Evolutionary conservation across 2,113 vertebrate species (phyloP).

Genomic region (Hoplias malabaricus): DNA sequence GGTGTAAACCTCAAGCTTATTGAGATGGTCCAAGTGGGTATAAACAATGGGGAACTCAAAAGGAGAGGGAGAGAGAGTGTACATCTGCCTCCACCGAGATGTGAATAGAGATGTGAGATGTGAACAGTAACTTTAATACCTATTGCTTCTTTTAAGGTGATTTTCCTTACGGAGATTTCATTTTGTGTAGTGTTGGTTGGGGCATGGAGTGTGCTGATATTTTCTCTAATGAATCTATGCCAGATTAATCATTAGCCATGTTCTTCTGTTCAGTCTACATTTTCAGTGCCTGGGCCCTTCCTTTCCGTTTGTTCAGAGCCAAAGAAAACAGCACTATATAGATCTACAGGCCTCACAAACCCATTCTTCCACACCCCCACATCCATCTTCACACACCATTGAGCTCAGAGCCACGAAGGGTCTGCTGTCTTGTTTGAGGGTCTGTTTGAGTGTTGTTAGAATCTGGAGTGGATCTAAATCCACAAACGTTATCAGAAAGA

Average conservation of each 20-base stretch:
- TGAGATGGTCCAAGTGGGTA: background rate
- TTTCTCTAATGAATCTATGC: conserved; percentile 16
- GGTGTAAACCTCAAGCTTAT: background rate
- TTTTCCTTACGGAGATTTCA: no score
- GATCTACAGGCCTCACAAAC: background rate
- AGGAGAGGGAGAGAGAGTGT: conserved; percentile 5
- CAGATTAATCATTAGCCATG: conserved; percentile 43
- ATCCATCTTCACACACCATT: background rate
- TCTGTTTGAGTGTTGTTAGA: background rate
- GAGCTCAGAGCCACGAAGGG: background rate
- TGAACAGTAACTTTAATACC: no score
- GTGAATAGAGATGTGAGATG: no score
- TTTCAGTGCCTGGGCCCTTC: background rate
- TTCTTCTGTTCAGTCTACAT: background rate
- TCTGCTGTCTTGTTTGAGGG: conserved; percentile 13
- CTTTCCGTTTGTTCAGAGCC: background rate
- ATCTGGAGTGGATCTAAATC: conserved; percentile 12
- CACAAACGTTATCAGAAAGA: conserved; percentile 19
- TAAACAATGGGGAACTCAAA: background rate
- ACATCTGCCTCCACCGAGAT: no score
- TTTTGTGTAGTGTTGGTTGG: background rate
- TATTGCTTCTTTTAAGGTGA: no score
- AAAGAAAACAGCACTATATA: background rate
- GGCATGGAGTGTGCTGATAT: conserved; percentile 38
- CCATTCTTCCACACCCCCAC: background rate